Evolutionary conservation across 1,140 invertebrate genomes (phyloP).

Genomic region (Coptotermes formosanus): DNA sequence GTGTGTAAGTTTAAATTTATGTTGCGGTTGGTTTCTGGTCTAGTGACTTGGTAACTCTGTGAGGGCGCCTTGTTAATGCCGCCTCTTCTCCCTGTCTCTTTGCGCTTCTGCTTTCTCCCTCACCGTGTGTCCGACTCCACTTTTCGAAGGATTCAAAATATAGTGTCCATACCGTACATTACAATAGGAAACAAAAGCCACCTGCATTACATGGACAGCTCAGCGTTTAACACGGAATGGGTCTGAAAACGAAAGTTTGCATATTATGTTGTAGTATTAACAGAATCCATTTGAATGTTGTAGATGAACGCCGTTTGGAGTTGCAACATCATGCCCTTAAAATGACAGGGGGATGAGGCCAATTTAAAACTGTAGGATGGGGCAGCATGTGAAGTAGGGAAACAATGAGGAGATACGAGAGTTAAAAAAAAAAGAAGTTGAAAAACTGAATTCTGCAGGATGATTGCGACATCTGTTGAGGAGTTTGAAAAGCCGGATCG

Average conservation of each 20-base stretch:
- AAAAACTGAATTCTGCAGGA: not conserved
- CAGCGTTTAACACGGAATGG: not conserved
- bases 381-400: not conserved
- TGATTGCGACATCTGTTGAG: conserved; percentile 3
- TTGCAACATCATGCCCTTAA: not conserved
- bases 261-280: not conserved
- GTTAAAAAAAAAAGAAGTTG: not conserved
- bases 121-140: not conserved
- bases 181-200: not conserved
- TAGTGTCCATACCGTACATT: not conserved
- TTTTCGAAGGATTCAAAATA: not conserved
- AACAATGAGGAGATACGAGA: not conserved
- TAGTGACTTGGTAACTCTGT: not conserved
- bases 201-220: not conserved
- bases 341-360: not conserved
- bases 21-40: not conserved
- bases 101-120: too few species aligned
- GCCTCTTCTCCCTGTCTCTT: too few species aligned
- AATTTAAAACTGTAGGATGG: not conserved
- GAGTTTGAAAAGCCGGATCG: not conserved
- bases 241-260: not conserved
- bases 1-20: too few species aligned
- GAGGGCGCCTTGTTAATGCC: not conserved
- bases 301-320: not conserved
- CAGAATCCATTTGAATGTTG: conserved; percentile 12